Evolutionary conservation across 1,140 invertebrate genomes (phyloP), one percentile per base, ranked within the genome.

Genomic region (Lepidurus couesii): DNA sequence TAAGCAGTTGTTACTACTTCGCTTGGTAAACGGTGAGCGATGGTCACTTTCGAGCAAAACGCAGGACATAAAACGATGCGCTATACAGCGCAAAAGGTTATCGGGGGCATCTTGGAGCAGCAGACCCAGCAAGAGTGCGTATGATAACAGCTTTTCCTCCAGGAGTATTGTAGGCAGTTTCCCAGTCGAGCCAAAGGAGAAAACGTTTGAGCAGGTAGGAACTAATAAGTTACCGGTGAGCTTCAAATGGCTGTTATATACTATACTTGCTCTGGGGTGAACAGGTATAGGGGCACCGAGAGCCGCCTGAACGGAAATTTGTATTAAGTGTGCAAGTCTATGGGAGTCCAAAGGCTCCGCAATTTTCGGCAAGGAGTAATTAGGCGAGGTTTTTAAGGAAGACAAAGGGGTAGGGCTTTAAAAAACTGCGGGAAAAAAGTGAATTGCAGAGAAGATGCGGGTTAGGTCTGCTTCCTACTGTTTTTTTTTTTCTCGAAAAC

Each of bases 331-430:
- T 65, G 53, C 53, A 65, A 65, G 53, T 65, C 53, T 65, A 65
- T 65, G 53, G n/a, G 53, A 65, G 53, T n/a, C 53, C 53, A 65
- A 65, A 65, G 53, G 53, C n/a, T 65, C 53, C 53, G 53, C 53
- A 65, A 65, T 65, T 65, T 65, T 65, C 53, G 9, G 53, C 53
- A 65, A 65, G 53, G 53, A 16, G 53, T 21, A 65, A 65, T 65
- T 65, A 65, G 9, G 53, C 21, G 21, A 65, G 53, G 53, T 65
- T 16, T 65, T 65, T n/a, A 21, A 65, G 53, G 9, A 21, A 16
- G 13, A 65, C 16, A 21, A 21, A 65, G 21, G 16, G 53, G 16
- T 65, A 13, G 53, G 21, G 21, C 16, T n/a, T 65, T 21, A 16
- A 65, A 65, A 21, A 21, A 21, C 21, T 65, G 21, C 16, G 21